Evolutionary conservation across 2,888 invertebrate genomes (phyloP).

Genomic region (Amiota mariae): DNA sequence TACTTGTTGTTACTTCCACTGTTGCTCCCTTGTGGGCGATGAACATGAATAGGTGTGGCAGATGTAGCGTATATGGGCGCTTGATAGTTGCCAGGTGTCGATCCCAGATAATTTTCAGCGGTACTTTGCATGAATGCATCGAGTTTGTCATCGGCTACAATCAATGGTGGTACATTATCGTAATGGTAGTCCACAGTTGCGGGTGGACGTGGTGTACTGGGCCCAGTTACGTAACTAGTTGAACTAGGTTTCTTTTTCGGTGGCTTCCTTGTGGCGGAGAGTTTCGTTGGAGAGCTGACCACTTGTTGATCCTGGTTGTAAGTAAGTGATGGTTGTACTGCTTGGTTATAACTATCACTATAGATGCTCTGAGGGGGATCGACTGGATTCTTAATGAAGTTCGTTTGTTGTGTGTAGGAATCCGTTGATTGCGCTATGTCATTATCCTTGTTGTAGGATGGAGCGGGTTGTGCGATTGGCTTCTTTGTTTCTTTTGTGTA

Average conservation of each 20-base stretch:
- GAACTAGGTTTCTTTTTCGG: slow-evolving; percentile 69
- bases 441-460: slow-evolving; percentile 42
- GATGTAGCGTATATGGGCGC: slow-evolving; percentile 59
- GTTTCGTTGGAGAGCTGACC: slow-evolving; percentile 55
- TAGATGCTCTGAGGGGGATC: slow-evolving; percentile 26
- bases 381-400: slow-evolving; percentile 25
- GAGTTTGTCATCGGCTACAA: slow-evolving; percentile 68
- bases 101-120: slow-evolving; percentile 58
- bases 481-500: slow-evolving; percentile 31
- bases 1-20: slow-evolving; percentile 48
- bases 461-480: slow-evolving; percentile 43
- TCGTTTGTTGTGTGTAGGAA: slow-evolving; percentile 28
- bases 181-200: slow-evolving; percentile 62
- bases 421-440: slow-evolving; percentile 23
- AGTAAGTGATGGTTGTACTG: slow-evolving; percentile 40
- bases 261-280: slow-evolving; percentile 49
- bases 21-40: slow-evolving; percentile 48
- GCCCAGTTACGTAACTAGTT: slow-evolving; percentile 75
- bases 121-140: slow-evolving; percentile 67
- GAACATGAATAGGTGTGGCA: slow-evolving; percentile 71
- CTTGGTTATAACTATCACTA: slow-evolving; percentile 31
- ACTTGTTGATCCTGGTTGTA: slow-evolving; percentile 49
- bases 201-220: slow-evolving; percentile 76
- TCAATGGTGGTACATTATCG: slow-evolving; percentile 59
- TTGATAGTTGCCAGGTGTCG: slow-evolving; percentile 55